Evolutionary conservation across 2,888 invertebrate genomes (phyloP).

Genomic region (Nudaria mundana): DNA sequence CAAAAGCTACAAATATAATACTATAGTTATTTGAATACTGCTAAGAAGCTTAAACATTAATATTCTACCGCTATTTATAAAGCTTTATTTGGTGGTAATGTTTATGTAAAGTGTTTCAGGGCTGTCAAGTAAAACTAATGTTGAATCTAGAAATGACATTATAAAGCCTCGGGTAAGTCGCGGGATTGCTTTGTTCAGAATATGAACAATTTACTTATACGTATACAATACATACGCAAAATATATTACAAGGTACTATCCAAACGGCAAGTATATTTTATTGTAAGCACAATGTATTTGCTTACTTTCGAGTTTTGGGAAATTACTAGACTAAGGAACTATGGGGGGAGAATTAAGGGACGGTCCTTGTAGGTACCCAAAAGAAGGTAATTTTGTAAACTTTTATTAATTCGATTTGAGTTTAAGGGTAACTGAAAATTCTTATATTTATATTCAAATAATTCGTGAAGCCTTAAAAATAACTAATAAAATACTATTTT

Average conservation of each 20-base stretch:
- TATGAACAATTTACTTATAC: slow-evolving; percentile 40
- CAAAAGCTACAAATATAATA: too few species aligned
- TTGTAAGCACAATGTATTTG: not conserved
- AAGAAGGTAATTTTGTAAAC: too few species aligned
- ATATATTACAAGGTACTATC: too few species aligned
- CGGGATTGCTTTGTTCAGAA: slow-evolving; percentile 69
- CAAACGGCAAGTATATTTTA: not conserved
- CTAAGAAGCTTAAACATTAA: too few species aligned
- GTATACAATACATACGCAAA: too few species aligned
- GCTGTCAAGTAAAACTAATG: slow-evolving; percentile 63
- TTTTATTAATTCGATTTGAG: too few species aligned
- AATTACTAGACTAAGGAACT: too few species aligned
- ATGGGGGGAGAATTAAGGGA: too few species aligned
- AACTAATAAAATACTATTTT: slow-evolving; percentile 29
- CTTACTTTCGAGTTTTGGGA: not conserved
- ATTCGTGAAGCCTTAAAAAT: slow-evolving; percentile 25
- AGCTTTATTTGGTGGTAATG: slow-evolving; percentile 26
- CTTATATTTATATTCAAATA: too few species aligned
- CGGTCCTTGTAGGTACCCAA: too few species aligned
- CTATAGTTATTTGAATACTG: too few species aligned
- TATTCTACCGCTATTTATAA: slow-evolving; percentile 23
- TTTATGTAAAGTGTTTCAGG: slow-evolving; percentile 36
- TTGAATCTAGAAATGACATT: slow-evolving; percentile 63
- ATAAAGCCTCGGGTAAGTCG: slow-evolving; percentile 57
- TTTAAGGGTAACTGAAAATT: too few species aligned